Evolutionary conservation across 2,797 vertebrate species (phyloP), one percentile per base, ranked within the genome.

Genomic region (Helarctos malayanus): DNA sequence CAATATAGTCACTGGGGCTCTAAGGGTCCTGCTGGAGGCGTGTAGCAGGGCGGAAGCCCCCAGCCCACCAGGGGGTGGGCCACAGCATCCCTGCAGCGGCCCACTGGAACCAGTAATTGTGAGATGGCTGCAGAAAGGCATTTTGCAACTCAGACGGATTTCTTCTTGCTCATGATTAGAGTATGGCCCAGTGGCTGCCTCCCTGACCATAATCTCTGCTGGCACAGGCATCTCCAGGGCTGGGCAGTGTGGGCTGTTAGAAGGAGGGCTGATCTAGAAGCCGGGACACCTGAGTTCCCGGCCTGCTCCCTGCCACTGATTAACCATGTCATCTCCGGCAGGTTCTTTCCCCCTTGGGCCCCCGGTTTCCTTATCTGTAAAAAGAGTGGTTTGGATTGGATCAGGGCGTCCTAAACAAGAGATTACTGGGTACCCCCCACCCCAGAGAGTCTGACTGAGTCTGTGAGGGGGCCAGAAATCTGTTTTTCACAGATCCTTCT

Each of bases 141-240:
- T 97, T 98, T 93, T 95, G 96, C 96, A 97, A 93, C 96, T 97
- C 93, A 83, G 89, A 96, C 5, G 21, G 91, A 96, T 97, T 95
- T 97, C 83, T 96, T 93, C 90, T 97, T 49, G 5, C 85, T 97
- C 92, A 75, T 23, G 78, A 95, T 97, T 95, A 95, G 89, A 68
- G 49, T 68, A 87, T 32, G 95, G 95, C 88, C 89, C 38, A 29
- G 89, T 97, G 97, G 87, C 92, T 97, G 97, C 98, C 83, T 97
- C 93, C 84, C 91, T 97, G 97, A 98, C 94, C 18, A 4, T 98
- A 95, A 97, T 97, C 91, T 83, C 83, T 29, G 86, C 76, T 92
- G 97, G 97, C 97, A 94, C 80, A 68, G 96, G 93, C 61, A 45
- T 91, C 92, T 65, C 80, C 0, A 9, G 52, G 86, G 82, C 79